Percentiles rank a stretch among this genome's conserved stretches.
Conservation (phyloP, 1,140 invertebrate species). For the Parasteatoda tepidariorum region DNA sequence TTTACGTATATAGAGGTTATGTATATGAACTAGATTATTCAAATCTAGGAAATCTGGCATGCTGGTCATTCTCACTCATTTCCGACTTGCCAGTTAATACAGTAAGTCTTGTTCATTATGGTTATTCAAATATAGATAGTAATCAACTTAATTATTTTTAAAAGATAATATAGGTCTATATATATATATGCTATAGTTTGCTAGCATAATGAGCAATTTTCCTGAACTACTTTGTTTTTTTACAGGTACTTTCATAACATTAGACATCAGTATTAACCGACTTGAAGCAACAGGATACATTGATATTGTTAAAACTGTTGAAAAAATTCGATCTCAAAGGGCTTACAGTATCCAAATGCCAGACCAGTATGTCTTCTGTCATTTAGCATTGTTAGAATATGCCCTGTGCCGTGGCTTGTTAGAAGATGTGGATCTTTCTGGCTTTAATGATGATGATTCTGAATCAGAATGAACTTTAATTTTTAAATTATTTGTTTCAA, state of each 20-base stretch:
- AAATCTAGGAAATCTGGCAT: too few species aligned
- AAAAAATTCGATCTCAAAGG: slow-evolving; percentile 90
- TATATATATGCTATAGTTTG: too few species aligned
- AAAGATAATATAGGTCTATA: too few species aligned
- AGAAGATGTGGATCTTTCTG: slow-evolving; percentile 66
- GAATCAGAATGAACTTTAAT: slow-evolving; percentile 51
- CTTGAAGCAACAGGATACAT: slow-evolving; percentile 88
- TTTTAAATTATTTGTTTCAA: neutral
- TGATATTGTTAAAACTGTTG: slow-evolving; percentile 91
- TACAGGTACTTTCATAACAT: slow-evolving; percentile 93
- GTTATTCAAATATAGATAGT: too few species aligned
- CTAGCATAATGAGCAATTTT: too few species aligned
- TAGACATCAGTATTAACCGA: slow-evolving; percentile 93
- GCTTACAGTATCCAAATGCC: slow-evolving; percentile 98
- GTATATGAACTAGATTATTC: too few species aligned
- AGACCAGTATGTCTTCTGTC: slow-evolving; percentile 98
- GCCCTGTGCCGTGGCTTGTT: slow-evolving; percentile 71
- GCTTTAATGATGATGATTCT: slow-evolving; percentile 65
- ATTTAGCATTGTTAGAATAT: slow-evolving; percentile 94
- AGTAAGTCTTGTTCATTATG: too few species aligned
- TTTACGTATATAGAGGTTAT: too few species aligned
- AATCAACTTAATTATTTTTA: too few species aligned
- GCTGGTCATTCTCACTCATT: too few species aligned
- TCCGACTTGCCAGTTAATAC: too few species aligned
- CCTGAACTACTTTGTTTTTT: too few species aligned